Base-by-base conservation (phyloP, 1,140 invertebrate species). In the Oryzaephilus surinamensis region DNA sequence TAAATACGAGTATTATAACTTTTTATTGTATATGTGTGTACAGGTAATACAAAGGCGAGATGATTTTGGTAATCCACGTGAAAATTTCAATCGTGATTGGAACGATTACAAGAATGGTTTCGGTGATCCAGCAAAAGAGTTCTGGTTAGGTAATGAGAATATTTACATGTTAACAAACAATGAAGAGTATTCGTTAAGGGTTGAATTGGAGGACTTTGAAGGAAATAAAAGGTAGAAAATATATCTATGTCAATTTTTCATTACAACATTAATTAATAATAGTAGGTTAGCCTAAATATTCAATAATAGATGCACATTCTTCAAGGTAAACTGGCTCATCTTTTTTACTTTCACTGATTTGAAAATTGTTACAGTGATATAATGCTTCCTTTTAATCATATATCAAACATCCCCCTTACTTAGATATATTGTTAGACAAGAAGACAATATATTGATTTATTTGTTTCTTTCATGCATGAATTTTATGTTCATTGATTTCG, bases 161-260 rank as follows among this genome's bases (percentile, higher is more conserved):
- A 88, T 95, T 40, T 92, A 93, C 60, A 86, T 88, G 79, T 66
- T 97, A 10, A 95, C 90, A n/a, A 92, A 92, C 55, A 89, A 92
- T 52, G 87, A 91, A 52, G 83, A 93, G 54, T 93, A 94, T 60
- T 77, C 78, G 54, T 70, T 96, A 0, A 65, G 87, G 12, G 81
- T 95, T 4, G 90, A 95, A 54, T 67, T 97, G 6, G 88, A 89
- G 61, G 88, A 94, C 62, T 95, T 94, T 64, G 87, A 95, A 61
- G 87, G 88, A 31, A 89, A 92, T 50, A 90, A 85, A 65, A 77
- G 85, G 83, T 87, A 65, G 50, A 87, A 82, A 63, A 76, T 82
- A 80, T 4, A 14, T 34, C 7, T 13, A 6, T 21, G 11, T 10
- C 7, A 13, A 11, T 13, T 7, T 20, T 13, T 13, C 1, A 7